Conservation (phyloP, 1,140 invertebrate species). For the Orchesella cincta region DNA sequence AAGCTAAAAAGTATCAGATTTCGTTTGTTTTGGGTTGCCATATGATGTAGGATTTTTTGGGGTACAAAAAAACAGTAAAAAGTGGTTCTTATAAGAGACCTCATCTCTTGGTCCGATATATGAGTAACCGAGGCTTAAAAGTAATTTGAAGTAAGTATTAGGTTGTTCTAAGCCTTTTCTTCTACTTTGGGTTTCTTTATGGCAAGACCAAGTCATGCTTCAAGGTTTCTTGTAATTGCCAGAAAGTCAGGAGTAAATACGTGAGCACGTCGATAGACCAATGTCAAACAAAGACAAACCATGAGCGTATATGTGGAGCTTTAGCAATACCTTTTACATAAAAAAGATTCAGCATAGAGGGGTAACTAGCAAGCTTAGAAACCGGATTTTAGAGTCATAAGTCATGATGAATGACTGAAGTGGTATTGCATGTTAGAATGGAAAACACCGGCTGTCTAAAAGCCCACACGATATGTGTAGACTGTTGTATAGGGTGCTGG, state of each 20-base stretch:
- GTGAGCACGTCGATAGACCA: no score
- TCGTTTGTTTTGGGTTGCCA: background rate
- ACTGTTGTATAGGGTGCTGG: background rate
- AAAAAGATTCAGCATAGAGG: no score
- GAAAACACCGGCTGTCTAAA: no score
- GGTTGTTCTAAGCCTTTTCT: background rate
- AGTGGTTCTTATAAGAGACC: no score
- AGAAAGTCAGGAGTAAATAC: background rate
- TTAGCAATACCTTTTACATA: no score
- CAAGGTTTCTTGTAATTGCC: background rate
- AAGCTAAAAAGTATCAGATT: background rate
- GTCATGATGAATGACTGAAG: background rate
- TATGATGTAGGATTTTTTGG: background rate
- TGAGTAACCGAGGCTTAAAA: background rate
- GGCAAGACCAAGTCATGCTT: background rate
- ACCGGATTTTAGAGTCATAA: constrained; percentile 17
- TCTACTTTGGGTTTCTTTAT: background rate
- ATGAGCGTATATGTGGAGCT: no score
- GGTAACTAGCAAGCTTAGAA: no score
- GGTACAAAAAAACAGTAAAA: no score
- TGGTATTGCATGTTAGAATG: background rate
- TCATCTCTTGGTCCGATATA: background rate
- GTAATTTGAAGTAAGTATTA: background rate
- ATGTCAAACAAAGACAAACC: background rate
- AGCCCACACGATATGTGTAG: background rate